Conservation (phyloP, 2,113 vertebrate genomes). For the Mustelus asterias region DNA sequence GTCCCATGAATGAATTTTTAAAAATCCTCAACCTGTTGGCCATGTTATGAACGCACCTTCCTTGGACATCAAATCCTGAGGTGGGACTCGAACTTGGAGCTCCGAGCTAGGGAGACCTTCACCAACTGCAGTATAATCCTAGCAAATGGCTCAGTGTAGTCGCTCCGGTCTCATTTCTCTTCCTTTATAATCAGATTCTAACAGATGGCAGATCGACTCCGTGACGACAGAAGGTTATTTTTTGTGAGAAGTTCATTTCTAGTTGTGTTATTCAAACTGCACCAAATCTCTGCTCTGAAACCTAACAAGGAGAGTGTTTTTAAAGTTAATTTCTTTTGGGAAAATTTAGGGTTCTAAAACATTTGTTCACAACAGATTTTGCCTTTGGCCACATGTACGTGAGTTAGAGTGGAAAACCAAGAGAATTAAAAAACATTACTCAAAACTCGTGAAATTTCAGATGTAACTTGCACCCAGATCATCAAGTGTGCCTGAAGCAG, state of each 20-base stretch:
- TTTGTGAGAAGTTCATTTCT: not conserved
- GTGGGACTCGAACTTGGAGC: too few species aligned
- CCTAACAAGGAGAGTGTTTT: not conserved
- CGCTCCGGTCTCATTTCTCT: too few species aligned
- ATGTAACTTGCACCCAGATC: not conserved
- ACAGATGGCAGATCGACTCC: too few species aligned
- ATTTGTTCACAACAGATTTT: not conserved
- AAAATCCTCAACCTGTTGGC: too few species aligned
- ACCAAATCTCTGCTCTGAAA: not conserved
- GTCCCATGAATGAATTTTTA: too few species aligned
- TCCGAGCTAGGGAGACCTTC: too few species aligned
- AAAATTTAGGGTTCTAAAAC: not conserved
- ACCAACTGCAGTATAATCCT: not conserved
- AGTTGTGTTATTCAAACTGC: not conserved
- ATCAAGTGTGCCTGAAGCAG: not conserved
- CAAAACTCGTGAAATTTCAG: not conserved
- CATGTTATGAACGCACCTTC: too few species aligned
- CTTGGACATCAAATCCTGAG: too few species aligned
- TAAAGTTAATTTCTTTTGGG: not conserved
- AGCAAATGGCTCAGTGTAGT: too few species aligned
- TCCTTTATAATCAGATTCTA: too few species aligned
- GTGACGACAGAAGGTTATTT: too few species aligned
- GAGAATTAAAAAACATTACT: not conserved
- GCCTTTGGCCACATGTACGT: not conserved
- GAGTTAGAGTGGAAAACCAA: not conserved